Base-by-base conservation (phyloP, 2,888 invertebrate genomes). In the Melieria crassipennis region DNA sequence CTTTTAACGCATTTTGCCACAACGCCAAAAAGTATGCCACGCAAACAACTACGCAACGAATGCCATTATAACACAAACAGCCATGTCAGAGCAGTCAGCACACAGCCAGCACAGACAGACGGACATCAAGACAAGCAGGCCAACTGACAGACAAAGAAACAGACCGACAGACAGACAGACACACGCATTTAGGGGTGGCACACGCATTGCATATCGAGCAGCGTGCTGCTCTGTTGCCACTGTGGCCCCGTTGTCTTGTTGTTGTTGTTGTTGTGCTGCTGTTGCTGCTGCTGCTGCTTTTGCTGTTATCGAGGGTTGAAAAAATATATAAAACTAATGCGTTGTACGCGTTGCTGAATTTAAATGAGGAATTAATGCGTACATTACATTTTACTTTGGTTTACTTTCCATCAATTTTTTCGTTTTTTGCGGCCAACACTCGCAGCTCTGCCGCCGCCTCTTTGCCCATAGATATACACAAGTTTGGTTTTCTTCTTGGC, bases 281-380 rank as follows among this genome's bases (percentile, higher is more conserved):
- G 16, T 1, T 16, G 16, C 1, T 16, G 16, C 1, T 30, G 30
- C 30, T 30, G 30, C 30, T 30, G 30, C 30, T 30, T 30, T 30
- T 30, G 30, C 30, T 30, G 30, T 30, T 30, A 30, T 30, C 30
- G 11, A 67, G 66, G 66, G 66, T 67, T 57, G 66, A 57, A 67
- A 67, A 58, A 45, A 13, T 30, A 13, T 65, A 70, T 57, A 65
- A 75, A 74, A 80, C 82, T 84, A 83, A 84, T 84, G 83, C 83
- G 79, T 78, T 80, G 86, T 84, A 86, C 86, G 86, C 86, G 86
- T 81, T 84, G 83, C 82, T 86, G 86, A 86, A 86, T 86, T 86
- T 86, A 85, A 86, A 86, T 86, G 84, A 85, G 84, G 85, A 86
- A 86, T 86, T 86, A 86, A 86, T 86, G 85, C 75, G 80, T 81